Evolutionary conservation across 2,113 vertebrate species (phyloP).

Genomic region (Gyps fulvus): DNA sequence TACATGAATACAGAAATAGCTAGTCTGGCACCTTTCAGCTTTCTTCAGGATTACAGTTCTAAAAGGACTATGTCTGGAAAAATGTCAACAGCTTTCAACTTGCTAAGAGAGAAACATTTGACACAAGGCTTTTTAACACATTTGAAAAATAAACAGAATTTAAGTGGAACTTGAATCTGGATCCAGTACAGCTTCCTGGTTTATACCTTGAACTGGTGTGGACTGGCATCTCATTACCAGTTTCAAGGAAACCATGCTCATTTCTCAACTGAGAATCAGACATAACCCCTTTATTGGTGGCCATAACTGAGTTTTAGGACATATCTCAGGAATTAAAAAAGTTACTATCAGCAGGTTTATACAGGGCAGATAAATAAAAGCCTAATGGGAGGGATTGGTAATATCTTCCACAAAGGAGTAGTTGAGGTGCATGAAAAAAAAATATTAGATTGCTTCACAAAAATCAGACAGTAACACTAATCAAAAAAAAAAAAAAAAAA

Average conservation of each 20-base stretch:
- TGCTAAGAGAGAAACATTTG: conserved; percentile 6
- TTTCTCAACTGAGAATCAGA: not conserved
- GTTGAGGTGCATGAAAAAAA: not conserved
- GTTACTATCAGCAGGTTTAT: not conserved
- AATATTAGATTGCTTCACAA: not conserved
- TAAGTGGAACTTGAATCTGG: not conserved
- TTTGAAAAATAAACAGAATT: conserved; percentile 2
- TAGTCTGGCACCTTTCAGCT: conserved; percentile 52
- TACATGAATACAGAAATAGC: not conserved
- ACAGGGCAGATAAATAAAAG: not conserved
- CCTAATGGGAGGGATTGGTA: not conserved
- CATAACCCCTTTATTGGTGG: not conserved
- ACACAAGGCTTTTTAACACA: not conserved
- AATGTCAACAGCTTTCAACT: not conserved
- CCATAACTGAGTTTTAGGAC: not conserved
- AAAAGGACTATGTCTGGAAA: not conserved
- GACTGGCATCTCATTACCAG: not conserved
- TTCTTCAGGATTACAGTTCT: conserved; percentile 4
- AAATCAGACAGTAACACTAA: not conserved
- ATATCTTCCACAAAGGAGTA: not conserved
- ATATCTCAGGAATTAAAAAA: not conserved
- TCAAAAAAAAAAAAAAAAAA: not conserved
- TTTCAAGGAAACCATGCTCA: not conserved
- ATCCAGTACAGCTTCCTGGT: not conserved
- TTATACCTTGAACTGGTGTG: not conserved